Evolutionary conservation across 2,113 vertebrate species (phyloP).

Genomic region (Pyxicephalus adspersus): DNA sequence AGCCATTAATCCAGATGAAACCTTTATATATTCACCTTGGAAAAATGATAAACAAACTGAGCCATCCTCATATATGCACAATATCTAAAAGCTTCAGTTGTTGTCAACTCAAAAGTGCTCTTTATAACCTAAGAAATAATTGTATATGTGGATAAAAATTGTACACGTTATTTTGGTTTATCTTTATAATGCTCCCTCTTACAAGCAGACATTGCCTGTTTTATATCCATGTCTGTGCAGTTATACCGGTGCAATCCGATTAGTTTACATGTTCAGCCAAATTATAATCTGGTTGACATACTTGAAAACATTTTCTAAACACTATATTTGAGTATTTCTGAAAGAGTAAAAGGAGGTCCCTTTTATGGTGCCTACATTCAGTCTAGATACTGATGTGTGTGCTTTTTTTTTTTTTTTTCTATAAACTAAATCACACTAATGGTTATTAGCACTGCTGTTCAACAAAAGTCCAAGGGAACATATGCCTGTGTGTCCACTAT

Average conservation of each 20-base stretch:
- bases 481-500: background rate
- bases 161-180: background rate
- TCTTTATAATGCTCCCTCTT: background rate
- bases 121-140: slow-evolving; percentile 9
- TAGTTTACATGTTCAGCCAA: slow-evolving; percentile 32
- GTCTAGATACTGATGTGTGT: no score
- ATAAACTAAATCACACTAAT: background rate
- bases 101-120: slow-evolving; percentile 19
- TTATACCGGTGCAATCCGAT: background rate
- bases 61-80: slow-evolving; percentile 43
- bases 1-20: background rate
- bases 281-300: background rate
- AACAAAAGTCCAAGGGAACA: background rate
- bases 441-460: no score
- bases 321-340: background rate
- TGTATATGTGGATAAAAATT: background rate
- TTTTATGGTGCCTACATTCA: background rate
- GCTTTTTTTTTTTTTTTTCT: background rate
- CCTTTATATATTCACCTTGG: background rate
- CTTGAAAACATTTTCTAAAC: background rate
- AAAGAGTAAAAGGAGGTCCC: background rate
- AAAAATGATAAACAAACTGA: slow-evolving; percentile 22
- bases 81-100: slow-evolving; percentile 16
- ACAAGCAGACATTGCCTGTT: background rate
- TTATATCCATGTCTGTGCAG: background rate